phyloP scores from a whole-genome alignment of 2,797 vertebrate genomes.

The Phataginus tetradactyla region DNA sequence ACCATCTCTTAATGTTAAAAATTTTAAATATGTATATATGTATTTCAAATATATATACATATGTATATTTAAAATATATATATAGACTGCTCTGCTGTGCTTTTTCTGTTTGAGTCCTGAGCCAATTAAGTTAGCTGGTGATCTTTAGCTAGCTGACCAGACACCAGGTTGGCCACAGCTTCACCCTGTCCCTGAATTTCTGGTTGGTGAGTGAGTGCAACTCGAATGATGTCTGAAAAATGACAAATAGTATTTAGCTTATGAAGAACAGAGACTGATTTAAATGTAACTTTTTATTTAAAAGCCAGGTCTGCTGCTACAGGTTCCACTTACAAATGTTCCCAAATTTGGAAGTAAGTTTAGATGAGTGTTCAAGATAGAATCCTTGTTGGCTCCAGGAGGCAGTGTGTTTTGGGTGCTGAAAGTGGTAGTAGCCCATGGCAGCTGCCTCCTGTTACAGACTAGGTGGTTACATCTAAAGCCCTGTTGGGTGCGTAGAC shows the following conservation, averaged over 20 bases:
- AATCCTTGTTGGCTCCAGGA: not conserved
- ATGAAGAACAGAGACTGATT: conserved; percentile 57
- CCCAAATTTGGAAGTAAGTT: conserved; percentile 58
- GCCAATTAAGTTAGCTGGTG: conserved; percentile 24
- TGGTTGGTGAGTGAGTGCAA: conserved; percentile 56
- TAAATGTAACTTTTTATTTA: conserved; percentile 58
- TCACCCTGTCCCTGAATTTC: conserved; percentile 45
- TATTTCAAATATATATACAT: no score
- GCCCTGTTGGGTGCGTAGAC: not conserved
- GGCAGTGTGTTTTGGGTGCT: not conserved
- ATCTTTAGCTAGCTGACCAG: conserved; percentile 74
- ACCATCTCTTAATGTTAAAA: conserved; percentile 47
- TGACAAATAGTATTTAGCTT: conserved; percentile 45
- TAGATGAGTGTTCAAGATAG: not conserved
- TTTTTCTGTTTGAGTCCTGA: conserved; percentile 49
- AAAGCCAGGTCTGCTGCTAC: conserved; percentile 54
- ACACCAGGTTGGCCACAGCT: conserved; percentile 32
- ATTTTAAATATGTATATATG: conserved; percentile 50
- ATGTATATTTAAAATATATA: not conserved
- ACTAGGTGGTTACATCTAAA: not conserved
- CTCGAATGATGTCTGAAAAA: conserved; percentile 46
- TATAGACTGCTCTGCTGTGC: not conserved
- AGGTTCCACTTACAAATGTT: conserved; percentile 48
- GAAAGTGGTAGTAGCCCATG: not conserved
- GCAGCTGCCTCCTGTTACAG: not conserved